These are phyloP conservation scores for Nebria brevicollis DNA, from an alignment of 2,888 invertebrate genomes.

Conservation along the genomic window DNA sequence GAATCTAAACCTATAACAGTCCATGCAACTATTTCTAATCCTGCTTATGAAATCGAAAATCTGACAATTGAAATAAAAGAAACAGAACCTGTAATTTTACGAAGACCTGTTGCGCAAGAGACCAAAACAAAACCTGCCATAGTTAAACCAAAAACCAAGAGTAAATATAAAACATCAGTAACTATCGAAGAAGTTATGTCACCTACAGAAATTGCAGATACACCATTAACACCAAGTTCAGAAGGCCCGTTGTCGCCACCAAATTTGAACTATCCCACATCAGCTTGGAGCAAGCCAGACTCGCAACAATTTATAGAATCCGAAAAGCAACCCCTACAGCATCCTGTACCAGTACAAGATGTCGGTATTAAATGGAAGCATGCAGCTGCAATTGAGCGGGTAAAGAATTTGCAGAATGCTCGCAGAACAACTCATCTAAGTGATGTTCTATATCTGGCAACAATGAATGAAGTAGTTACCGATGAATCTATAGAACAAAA, in stretches of 20 bases:
- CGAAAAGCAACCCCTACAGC: constrained; percentile 50
- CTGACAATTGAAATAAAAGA: constrained; percentile 47
- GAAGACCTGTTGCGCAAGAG: constrained; percentile 14
- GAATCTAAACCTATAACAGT: constrained; percentile 54
- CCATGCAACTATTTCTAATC: constrained; percentile 52
- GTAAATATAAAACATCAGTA: constrained; percentile 63
- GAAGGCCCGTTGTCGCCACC: constrained; percentile 59
- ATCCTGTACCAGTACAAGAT: constrained; percentile 55
- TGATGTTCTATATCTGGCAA: constrained; percentile 71
- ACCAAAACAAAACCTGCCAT: constrained; percentile 49
- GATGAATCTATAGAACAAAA: constrained; percentile 68
- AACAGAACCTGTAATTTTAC: constrained; percentile 20
- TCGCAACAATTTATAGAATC: constrained; percentile 55
- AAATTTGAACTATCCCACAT: constrained; percentile 53
- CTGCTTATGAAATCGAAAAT: constrained; percentile 36
- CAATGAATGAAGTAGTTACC: constrained; percentile 67
- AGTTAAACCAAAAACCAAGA: constrained; percentile 56
- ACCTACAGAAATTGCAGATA: constrained; percentile 62
- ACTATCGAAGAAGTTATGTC: constrained; percentile 67
- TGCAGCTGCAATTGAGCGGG: constrained; percentile 67
- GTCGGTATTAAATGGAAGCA: constrained; percentile 65
- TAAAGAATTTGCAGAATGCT: constrained; percentile 67
- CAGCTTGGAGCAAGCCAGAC: constrained; percentile 52
- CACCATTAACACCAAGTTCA: constrained; percentile 65
- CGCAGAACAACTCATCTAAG: constrained; percentile 68